Evolutionary conservation across 2,113 vertebrate species (phyloP).

Genomic region (Gopherus flavomarginatus): DNA sequence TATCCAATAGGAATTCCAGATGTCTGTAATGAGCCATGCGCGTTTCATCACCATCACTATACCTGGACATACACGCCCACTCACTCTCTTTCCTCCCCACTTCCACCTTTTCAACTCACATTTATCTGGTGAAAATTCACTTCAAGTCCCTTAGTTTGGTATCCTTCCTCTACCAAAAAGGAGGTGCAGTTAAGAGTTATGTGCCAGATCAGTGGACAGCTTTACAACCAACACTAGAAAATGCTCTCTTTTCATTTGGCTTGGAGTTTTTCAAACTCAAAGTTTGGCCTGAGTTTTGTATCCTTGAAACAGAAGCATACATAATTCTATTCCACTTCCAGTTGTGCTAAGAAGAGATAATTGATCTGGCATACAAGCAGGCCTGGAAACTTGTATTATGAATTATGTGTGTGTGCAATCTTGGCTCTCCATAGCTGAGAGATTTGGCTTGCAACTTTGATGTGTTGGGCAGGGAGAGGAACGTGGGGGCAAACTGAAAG

Average conservation of each 20-base stretch:
- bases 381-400: neutral
- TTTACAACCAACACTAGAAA: constrained; percentile 14
- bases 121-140: neutral
- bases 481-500: constrained; percentile 13
- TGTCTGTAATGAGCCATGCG: neutral
- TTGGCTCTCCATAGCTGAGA: constrained; percentile 23
- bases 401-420: constrained; percentile 19
- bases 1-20: neutral
- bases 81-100: neutral
- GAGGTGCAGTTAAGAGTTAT: accelerated
- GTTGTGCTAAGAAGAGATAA: constrained; percentile 54
- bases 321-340: neutral
- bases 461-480: neutral
- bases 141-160: neutral
- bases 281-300: constrained; percentile 20
- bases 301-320: constrained; percentile 45
- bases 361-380: constrained; percentile 1
- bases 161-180: neutral
- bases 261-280: constrained; percentile 14
- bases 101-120: neutral
- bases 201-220: neutral
- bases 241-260: neutral
- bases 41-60: neutral
- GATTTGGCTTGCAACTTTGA: constrained; percentile 19
- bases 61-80: neutral